A percentile compares a stretch with the other conserved stretches of the same genome.
These are phyloP conservation scores for Anadara kagoshimensis DNA, from an alignment of 1,140 invertebrate species.

Conservation along the genomic window DNA sequence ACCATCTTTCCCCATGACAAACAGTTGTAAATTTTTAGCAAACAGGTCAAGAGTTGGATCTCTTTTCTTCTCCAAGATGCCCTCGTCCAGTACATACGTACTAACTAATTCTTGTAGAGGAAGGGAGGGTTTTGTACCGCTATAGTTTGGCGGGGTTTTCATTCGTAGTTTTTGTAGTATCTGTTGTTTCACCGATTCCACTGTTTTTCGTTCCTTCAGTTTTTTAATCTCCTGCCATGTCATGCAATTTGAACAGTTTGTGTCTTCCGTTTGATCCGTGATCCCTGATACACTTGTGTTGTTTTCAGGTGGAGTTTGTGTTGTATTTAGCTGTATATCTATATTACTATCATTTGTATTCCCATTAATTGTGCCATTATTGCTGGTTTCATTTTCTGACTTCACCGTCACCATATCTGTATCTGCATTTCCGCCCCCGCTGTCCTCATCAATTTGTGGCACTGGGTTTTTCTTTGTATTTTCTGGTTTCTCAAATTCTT, in stretches of 20 bases:
- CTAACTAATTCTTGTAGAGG: conserved; percentile 22
- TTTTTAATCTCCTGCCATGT: background rate
- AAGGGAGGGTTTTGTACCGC: conserved; percentile 9
- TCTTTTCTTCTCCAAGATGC: background rate
- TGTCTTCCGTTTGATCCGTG: background rate
- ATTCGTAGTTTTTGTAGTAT: conserved; percentile 28
- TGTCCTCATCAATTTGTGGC: no score
- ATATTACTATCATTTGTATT: background rate
- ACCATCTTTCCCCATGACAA: conserved; percentile 46
- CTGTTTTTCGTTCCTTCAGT: conserved; percentile 5
- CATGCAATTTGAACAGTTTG: background rate
- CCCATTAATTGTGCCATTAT: background rate
- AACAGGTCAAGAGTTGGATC: conserved; percentile 6
- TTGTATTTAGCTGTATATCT: background rate
- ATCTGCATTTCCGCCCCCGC: no score
- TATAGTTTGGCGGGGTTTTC: conserved; percentile 15
- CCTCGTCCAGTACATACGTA: background rate
- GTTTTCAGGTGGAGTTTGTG: background rate
- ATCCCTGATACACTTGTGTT: background rate
- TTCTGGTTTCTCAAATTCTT: background rate
- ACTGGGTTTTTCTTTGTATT: background rate
- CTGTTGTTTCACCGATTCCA: conserved; percentile 27
- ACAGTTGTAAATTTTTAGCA: conserved; percentile 35
- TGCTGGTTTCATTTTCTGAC: background rate
- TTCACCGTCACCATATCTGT: no score